Evolutionary conservation across 2,113 vertebrate genomes (phyloP).

Genomic region (Turdus rufiventris): DNA sequence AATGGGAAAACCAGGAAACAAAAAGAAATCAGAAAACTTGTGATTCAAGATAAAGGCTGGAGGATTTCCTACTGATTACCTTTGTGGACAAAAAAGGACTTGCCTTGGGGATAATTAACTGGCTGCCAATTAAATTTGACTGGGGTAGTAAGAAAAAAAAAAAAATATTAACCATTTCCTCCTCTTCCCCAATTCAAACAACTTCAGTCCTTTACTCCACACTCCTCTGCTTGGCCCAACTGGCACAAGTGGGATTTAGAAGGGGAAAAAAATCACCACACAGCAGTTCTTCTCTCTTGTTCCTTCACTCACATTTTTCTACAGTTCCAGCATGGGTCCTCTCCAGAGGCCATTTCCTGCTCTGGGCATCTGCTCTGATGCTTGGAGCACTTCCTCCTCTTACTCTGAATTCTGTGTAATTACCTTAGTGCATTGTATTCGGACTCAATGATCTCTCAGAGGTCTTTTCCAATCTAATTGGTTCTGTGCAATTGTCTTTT

Average conservation of each 20-base stretch:
- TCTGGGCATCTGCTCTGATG: neutral
- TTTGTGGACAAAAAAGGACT: neutral
- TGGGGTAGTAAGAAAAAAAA: neutral
- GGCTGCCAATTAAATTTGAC: neutral
- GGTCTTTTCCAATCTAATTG: neutral
- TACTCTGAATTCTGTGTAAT: neutral
- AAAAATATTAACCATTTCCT: neutral
- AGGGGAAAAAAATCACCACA: neutral
- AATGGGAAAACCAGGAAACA: neutral
- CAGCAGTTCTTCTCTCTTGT: neutral
- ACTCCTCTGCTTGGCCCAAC: neutral
- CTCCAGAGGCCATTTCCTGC: neutral
- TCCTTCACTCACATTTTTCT: neutral
- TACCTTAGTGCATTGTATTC: neutral
- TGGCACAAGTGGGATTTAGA: neutral
- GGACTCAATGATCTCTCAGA: neutral
- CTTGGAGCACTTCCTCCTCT: neutral
- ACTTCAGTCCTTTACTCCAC: neutral
- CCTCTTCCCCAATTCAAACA: fast-evolving
- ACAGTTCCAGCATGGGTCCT: neutral
- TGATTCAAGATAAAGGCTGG: neutral
- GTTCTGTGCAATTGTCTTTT: neutral
- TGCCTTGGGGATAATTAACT: neutral
- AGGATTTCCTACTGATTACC: neutral
- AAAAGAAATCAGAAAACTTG: neutral